Conservation (phyloP, 2,113 vertebrate genomes). For the Thunnus maccoyii region DNA sequence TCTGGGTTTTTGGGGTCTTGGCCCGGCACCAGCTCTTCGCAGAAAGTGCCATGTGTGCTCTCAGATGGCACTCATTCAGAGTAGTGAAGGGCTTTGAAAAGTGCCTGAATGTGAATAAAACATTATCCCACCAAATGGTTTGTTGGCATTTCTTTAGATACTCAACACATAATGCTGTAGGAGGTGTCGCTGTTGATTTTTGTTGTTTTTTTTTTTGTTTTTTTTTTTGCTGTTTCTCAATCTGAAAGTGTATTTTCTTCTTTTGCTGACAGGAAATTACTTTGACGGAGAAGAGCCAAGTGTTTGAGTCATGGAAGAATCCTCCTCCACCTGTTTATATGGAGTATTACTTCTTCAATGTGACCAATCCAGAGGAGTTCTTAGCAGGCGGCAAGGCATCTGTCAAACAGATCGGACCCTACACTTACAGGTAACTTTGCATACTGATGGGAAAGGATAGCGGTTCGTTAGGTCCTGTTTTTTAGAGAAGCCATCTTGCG, state of each 20-base stretch:
- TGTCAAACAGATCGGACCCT: constrained; percentile 92
- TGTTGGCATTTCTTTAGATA: background rate
- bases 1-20: constrained; percentile 27
- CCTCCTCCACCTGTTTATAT: constrained; percentile 93
- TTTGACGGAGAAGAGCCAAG: constrained; percentile 89
- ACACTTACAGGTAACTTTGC: constrained; percentile 92
- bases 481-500: constrained; percentile 6
- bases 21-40: constrained; percentile 5
- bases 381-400: constrained; percentile 88
- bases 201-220: background rate
- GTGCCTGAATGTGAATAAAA: background rate
- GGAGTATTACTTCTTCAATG: constrained; percentile 98
- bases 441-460: background rate
- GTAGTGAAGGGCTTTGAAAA: constrained; percentile 13
- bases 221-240: background rate
- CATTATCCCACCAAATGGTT: background rate
- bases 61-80: constrained; percentile 27
- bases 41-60: constrained; percentile 34
- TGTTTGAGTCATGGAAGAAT: constrained; percentile 93
- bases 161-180: background rate
- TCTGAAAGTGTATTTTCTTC: background rate
- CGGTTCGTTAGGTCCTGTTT: background rate
- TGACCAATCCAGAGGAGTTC: constrained; percentile 93
- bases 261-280: constrained; percentile 86
- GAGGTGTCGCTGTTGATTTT: background rate